These are phyloP conservation scores for Pseudochirops cupreus DNA, from an alignment of 2,797 vertebrate species.

Conservation along the genomic window DNA sequence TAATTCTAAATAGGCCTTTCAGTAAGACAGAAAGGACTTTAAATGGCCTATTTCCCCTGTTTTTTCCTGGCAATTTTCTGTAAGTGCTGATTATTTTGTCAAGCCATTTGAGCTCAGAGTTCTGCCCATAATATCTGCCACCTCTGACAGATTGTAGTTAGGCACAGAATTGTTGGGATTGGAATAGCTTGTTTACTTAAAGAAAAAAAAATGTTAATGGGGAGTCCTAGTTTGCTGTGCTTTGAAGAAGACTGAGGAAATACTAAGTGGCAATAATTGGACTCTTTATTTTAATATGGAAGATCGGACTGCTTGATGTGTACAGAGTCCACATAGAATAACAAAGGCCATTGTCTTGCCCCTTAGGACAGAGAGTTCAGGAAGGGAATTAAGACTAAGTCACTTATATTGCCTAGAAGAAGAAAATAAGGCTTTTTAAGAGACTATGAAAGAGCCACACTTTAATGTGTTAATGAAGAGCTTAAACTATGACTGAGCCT, in stretches of 20 bases:
- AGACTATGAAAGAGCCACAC: not conserved
- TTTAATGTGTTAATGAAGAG: not conserved
- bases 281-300: slow-evolving; percentile 46
- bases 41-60: slow-evolving; percentile 72
- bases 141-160: slow-evolving; percentile 62
- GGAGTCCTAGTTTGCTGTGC: slow-evolving; percentile 47
- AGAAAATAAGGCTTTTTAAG: not conserved
- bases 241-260: slow-evolving; percentile 54
- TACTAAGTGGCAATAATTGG: slow-evolving; percentile 52
- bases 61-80: slow-evolving; percentile 73
- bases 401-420: not conserved
- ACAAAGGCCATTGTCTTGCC: slow-evolving; percentile 22
- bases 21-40: slow-evolving; percentile 69
- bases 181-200: slow-evolving; percentile 74
- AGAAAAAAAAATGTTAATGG: slow-evolving; percentile 42
- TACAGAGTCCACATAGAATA: not conserved
- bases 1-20: slow-evolving; percentile 70
- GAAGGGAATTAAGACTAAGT: not conserved
- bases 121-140: slow-evolving; percentile 67
- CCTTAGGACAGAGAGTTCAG: not conserved
- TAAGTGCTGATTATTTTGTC: slow-evolving; percentile 81
- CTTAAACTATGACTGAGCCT: not conserved
- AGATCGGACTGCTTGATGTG: slow-evolving; percentile 25
- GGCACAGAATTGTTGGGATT: slow-evolving; percentile 59
- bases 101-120: slow-evolving; percentile 68